phyloP scores from a whole-genome alignment of 1,140 invertebrate species.

The Pogonomyrmex barbatus region DNA sequence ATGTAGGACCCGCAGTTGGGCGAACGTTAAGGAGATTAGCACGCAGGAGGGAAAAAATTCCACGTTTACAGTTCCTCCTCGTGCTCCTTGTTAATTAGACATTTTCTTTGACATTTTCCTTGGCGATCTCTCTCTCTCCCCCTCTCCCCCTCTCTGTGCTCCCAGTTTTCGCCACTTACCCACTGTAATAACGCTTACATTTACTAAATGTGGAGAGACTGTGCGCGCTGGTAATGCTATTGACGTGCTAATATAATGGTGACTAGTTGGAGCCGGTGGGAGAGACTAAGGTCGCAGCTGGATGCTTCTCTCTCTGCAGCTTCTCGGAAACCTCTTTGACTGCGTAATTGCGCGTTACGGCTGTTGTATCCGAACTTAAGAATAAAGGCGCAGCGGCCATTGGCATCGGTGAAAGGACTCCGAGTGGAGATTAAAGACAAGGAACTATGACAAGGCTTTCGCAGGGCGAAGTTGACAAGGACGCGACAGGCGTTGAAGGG shows the following conservation, averaged over 20 bases:
- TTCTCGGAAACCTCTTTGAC: conserved; percentile 38
- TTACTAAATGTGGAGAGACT: conserved; percentile 36
- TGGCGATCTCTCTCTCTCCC: conserved; percentile 20
- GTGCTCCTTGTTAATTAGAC: conserved; percentile 49
- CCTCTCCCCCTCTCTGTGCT: not conserved
- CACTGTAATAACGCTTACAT: conserved; percentile 37
- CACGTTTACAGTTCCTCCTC: conserved; percentile 22
- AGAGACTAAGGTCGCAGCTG: not conserved
- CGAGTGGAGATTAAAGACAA: conserved; percentile 49
- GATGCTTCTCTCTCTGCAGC: not conserved
- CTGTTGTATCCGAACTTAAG: conserved; percentile 31
- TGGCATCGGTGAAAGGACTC: conserved; percentile 38
- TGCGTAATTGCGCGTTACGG: conserved; percentile 56
- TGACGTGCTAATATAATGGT: conserved; percentile 58
- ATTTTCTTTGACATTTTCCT: conserved; percentile 51
- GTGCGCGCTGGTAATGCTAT: conserved; percentile 46
- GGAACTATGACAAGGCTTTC: conserved; percentile 49
- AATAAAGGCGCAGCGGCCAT: conserved; percentile 51
- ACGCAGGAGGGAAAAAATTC: not conserved
- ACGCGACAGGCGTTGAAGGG: conserved; percentile 51
- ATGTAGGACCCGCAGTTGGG: not conserved
- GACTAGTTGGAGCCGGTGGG: conserved; percentile 24
- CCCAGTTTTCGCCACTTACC: conserved; percentile 20
- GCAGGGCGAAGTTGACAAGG: conserved; percentile 32
- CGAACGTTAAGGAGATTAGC: conserved; percentile 44